A percentile compares a stretch with the other conserved stretches of the same genome.
Evolutionary conservation across 2,797 vertebrate species (phyloP).

Genomic region (Antennarius maculatus): DNA sequence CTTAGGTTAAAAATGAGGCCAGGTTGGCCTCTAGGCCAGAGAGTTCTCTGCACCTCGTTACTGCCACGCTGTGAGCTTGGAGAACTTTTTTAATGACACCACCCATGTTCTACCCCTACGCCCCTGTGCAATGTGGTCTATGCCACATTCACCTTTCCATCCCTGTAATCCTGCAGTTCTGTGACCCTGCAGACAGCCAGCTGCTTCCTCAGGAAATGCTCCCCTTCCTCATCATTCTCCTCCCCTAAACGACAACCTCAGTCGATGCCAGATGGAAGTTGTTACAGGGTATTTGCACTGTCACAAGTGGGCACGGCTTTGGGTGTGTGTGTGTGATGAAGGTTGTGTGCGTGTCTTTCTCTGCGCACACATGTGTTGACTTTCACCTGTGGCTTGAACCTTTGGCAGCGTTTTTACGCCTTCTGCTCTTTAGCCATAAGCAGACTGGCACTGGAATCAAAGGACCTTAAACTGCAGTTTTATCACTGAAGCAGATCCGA

Average conservation of each 20-base stretch:
- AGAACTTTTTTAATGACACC: constrained; percentile 29
- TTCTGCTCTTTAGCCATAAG: constrained; percentile 45
- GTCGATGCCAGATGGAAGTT: constrained; percentile 66
- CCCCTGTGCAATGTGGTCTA: constrained; percentile 51
- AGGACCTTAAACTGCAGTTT: constrained; percentile 39
- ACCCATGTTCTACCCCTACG: constrained; percentile 34
- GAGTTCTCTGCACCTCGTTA: constrained; percentile 26
- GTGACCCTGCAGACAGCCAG: constrained; percentile 71
- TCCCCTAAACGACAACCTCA: constrained; percentile 54
- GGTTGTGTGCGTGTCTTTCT: constrained; percentile 20
- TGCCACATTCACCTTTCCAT: constrained; percentile 71
- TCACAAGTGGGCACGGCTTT: constrained; percentile 54
- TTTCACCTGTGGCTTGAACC: constrained; percentile 53
- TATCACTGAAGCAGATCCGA: constrained; percentile 51
- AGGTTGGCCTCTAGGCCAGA: constrained; percentile 62
- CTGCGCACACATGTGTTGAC: constrained; percentile 18
- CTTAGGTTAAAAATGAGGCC: constrained; percentile 67
- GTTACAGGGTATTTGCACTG: constrained; percentile 64
- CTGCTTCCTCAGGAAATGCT: constrained; percentile 81
- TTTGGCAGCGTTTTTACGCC: constrained; percentile 35
- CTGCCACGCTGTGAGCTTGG: constrained; percentile 25
- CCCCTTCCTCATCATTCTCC: constrained; percentile 49
- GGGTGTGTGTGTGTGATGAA: constrained; percentile 8
- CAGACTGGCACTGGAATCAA: constrained; percentile 55
- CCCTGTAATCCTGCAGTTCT: constrained; percentile 63